Evolutionary conservation across 1,140 invertebrate genomes (phyloP).

Genomic region (Pseudachorutes palmiensis): DNA sequence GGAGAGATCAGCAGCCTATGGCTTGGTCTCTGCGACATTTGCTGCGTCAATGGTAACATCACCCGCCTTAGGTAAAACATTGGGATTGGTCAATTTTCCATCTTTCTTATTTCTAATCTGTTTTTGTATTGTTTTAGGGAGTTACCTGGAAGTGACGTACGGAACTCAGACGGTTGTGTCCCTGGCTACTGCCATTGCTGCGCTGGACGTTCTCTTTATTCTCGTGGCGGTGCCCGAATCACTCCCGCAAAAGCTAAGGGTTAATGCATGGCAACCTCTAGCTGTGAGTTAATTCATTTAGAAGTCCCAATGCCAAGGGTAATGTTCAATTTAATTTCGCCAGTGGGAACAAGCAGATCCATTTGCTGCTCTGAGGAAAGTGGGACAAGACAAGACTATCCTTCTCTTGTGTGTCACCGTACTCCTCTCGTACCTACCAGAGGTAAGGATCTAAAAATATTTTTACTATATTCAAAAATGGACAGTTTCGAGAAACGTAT

Average conservation of each 20-base stretch:
- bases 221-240: constrained; percentile 96
- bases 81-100: background rate
- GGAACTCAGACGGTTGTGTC: constrained; percentile 92
- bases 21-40: constrained; percentile 95
- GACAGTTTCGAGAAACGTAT: background rate
- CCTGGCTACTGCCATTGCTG: constrained; percentile 60
- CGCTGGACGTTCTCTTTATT: constrained; percentile 94
- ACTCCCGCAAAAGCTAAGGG: constrained; percentile 82
- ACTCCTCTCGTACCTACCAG: constrained; percentile 96
- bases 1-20: constrained; percentile 92
- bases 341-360: constrained; percentile 85
- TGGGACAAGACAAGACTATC: constrained; percentile 92
- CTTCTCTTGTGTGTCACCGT: constrained; percentile 94
- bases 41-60: constrained; percentile 64
- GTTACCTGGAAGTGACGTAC: constrained; percentile 81
- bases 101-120: background rate
- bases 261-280: constrained; percentile 69
- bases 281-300: constrained; percentile 53
- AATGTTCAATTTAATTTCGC: constrained; percentile 48
- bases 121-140: constrained; percentile 41
- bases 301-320: constrained; percentile 20
- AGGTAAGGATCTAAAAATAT: constrained; percentile 43
- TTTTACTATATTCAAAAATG: too few species aligned
- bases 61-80: constrained; percentile 24
- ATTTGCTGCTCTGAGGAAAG: constrained; percentile 83